phyloP scores from a whole-genome alignment of 2,797 vertebrate species.

The Babyrousa celebensis region DNA sequence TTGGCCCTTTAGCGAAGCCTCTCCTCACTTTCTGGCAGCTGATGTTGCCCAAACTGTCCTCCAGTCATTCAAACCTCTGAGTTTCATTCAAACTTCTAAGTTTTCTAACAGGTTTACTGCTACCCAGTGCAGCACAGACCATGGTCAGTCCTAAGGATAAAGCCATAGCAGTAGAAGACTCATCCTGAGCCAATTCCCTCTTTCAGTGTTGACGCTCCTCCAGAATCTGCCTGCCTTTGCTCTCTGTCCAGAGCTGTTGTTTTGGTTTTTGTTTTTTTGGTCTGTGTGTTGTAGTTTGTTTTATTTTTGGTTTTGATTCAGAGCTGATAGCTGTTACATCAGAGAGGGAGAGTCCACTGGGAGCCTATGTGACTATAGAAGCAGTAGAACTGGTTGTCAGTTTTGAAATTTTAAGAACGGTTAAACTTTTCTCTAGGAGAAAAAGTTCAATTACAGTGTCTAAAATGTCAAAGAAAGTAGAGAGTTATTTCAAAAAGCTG shows the following conservation, averaged over 20 bases:
- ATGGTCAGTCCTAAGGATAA: background rate
- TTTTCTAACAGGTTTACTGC: background rate
- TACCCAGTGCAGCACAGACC: background rate
- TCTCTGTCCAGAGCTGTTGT: background rate
- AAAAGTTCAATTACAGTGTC: background rate
- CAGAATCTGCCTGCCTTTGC: background rate
- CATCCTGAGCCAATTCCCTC: background rate
- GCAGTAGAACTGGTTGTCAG: background rate
- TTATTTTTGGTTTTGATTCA: background rate
- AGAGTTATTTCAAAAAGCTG: background rate
- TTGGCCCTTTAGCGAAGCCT: background rate
- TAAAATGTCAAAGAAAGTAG: slow-evolving; percentile 38
- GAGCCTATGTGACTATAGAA: background rate
- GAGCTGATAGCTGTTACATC: background rate
- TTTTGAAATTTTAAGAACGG: slow-evolving; percentile 9
- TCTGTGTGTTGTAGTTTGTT: background rate
- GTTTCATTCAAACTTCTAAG: background rate
- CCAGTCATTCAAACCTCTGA: background rate
- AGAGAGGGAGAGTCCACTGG: background rate
- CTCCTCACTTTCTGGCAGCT: background rate
- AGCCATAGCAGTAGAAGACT: background rate
- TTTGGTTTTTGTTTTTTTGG: background rate
- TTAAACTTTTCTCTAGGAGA: background rate
- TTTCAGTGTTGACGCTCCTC: background rate
- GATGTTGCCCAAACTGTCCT: background rate